Conservation (phyloP, 2,888 invertebrate species). For the Subacronicta megacephala region DNA sequence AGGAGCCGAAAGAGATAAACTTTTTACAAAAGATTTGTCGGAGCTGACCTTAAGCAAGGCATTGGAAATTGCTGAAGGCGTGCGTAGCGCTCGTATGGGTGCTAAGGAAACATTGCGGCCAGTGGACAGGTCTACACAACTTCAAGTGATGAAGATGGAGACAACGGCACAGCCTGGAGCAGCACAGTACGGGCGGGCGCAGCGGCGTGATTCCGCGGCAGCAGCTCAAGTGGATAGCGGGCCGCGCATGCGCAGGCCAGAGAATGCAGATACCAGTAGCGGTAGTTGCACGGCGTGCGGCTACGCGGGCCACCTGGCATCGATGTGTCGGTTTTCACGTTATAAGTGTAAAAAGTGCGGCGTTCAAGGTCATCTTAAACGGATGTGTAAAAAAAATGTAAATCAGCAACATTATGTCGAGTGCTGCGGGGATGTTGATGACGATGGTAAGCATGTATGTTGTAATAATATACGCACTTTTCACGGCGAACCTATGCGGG, state of each 20-base stretch:
- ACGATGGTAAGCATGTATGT: slow-evolving; percentile 6
- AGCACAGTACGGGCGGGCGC: background rate
- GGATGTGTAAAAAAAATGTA: slow-evolving; percentile 1
- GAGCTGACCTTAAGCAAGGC: slow-evolving; percentile 4
- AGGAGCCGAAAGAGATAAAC: slow-evolving; percentile 7
- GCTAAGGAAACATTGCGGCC: slow-evolving; percentile 3
- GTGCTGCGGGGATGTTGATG: background rate
- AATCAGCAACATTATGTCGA: slow-evolving; percentile 6
- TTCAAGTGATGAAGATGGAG: slow-evolving; percentile 9
- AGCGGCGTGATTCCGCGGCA: background rate
- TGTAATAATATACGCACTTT: background rate
- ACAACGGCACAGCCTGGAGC: background rate
- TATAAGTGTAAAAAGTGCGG: slow-evolving; percentile 13
- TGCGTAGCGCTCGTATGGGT: slow-evolving; percentile 9
- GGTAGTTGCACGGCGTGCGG: slow-evolving; percentile 2
- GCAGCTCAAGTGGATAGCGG: background rate
- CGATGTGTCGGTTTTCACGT: slow-evolving; percentile 8
- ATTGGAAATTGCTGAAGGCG: slow-evolving; percentile 4
- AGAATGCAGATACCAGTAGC: background rate
- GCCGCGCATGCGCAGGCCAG: background rate
- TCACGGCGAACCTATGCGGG: slow-evolving; percentile 3
- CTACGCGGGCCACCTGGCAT: slow-evolving; percentile 1
- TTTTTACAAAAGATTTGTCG: slow-evolving; percentile 5
- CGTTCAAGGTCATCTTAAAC: slow-evolving; percentile 6
- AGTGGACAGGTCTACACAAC: background rate